Percentiles rank a stretch among this genome's conserved stretches.
These are phyloP conservation scores for Apteryx owenii DNA, from an alignment of 2,113 vertebrate species.

Conservation along the genomic window DNA sequence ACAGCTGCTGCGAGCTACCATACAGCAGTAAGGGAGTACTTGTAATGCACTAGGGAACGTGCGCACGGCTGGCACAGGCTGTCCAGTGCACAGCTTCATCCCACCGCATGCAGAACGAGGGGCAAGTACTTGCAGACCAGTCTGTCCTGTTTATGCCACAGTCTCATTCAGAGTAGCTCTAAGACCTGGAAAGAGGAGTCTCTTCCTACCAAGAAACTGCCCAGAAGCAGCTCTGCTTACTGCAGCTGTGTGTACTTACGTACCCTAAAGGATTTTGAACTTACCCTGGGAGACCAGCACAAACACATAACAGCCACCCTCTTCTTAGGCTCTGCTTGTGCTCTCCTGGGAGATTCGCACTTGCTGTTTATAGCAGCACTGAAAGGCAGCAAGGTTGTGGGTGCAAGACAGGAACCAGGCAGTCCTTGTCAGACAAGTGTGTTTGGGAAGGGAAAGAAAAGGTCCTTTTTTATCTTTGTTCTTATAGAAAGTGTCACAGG, in stretches of 20 bases:
- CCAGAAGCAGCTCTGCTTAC: background rate
- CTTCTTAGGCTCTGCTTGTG: background rate
- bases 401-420: background rate
- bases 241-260: background rate
- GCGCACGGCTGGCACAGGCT: background rate
- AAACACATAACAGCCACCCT: background rate
- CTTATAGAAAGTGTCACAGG: slow-evolving; percentile 10
- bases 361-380: background rate
- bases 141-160: background rate
- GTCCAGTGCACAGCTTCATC: background rate
- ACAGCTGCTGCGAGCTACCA: background rate
- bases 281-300: background rate
- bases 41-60: background rate
- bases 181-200: background rate
- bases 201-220: background rate
- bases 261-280: background rate
- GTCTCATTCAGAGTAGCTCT: background rate
- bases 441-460: background rate
- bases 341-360: background rate
- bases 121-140: background rate
- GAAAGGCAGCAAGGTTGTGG: background rate
- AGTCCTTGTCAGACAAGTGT: background rate
- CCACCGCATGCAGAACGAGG: background rate
- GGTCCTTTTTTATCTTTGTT: background rate
- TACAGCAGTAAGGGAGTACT: fast-evolving